Evolutionary conservation across 1,140 invertebrate species (phyloP), one percentile per base, ranked within the genome.

Genomic region (Lordiphosa mommai): DNA sequence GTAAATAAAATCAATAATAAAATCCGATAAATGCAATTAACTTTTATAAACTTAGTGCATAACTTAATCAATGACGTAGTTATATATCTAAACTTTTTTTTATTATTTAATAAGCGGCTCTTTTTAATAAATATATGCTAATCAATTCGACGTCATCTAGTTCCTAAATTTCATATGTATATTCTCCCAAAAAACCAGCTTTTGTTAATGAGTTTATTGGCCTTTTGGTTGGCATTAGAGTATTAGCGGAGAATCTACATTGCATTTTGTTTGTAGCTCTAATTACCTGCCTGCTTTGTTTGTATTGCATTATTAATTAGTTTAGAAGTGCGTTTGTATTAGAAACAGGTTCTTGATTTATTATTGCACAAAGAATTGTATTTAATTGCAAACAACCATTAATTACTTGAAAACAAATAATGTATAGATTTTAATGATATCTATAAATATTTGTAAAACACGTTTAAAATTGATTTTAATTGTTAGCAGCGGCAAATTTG

Each of bases 161-260:
- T 43, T 14, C 37, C 37, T 8, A 9, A 27, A 17, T 8, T 27
- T 43, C 3, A 7, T 27, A 6, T 34, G 10, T 23, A 5, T 40
- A 6, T 40, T 4, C 13, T 43, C 27, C 12, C 4, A 6, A 8
- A 13, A 3, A 43, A 43, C 40, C 8, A 0, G 40, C 10, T 43
- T 43, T 43, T 27, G 20, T 23, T 43, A 12, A 43, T 43, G 40
- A 23, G 40, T 4, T 27, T 43, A 27, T 43, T 43, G n/a, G 40
- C 40, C 40, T 43, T 43, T 43, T 43, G 5, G 3, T 27, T 41
- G 37, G 23, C 4, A 6, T 6, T 6, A 6, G 5, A 9, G 9
- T 12, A 12, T 41, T 32, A 64, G 38, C 32, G 53, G 34, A 30
- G 30, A 48, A 43, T 43, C 44, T 32, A 23, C 38, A 20, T 48